Base-by-base conservation (phyloP, 2,888 invertebrate genomes). In the Idaea aversata region DNA sequence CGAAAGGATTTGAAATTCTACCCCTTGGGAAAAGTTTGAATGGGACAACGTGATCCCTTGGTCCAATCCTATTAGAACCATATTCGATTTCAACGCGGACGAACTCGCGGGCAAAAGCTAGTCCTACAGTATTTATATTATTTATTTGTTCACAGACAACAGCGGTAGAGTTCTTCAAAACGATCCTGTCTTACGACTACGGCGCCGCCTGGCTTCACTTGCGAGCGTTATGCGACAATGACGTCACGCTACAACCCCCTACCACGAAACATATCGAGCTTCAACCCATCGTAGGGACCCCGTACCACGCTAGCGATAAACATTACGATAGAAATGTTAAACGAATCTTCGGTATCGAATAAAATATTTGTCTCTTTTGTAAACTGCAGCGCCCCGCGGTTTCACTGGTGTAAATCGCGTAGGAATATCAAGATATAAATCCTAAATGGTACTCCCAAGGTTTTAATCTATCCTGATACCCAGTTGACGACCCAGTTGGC, bases 131-230 rank as follows among this genome's bases (percentile, higher is more conserved):
- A 25, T 25, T 25, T 25, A 25, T 25, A 3, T 25, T 25, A 25
- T 25, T 47, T 47, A 47, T 47, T 47, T 10, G 10, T 64, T 35
- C 64, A 5, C 83, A 95, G 95, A 79, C 81, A 61, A 84, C 88
- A 34, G 94, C 94, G 4, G 81, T 95, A 15, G 78, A 85, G 57
- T 93, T 95, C 82, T 95, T 93, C 84, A 90, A 90, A 78, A 82
- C 80, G 5, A 82, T 95, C 62, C 77, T 92, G 4, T 77, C 80
- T 4, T 92, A 93, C 78, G 93, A 95, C 77, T 85, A 86, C 77
- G 86, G 88, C 34, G 82, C 83, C 3, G 76, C 83, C 36, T 93
- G 88, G 90, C 78, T 77, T 61, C 85, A 86, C 66, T 78, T 93
- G 1, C 80, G 88, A 0, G 67, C 65, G 13, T 70, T 91, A 4